phyloP scores from a whole-genome alignment of 1,140 invertebrate species.

The Meloidogyne hapla region DNA sequence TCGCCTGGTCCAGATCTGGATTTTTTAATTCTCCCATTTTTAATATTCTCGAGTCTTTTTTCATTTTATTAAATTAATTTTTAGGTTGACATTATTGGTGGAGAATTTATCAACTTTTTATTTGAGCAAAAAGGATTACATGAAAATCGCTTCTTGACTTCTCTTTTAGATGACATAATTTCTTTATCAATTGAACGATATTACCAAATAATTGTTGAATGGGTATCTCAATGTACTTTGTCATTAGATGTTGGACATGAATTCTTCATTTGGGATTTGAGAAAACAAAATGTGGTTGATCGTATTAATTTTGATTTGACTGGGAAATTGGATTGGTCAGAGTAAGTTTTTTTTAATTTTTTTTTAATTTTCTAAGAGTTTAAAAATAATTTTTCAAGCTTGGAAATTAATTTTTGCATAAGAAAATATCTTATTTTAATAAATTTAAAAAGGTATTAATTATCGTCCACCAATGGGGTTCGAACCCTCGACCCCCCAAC shows the following conservation, averaged over 20 bases:
- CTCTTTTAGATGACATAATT: slow-evolving; percentile 29
- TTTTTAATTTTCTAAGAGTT: no score
- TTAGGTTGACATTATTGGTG: slow-evolving; percentile 34
- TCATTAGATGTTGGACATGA: slow-evolving; percentile 36
- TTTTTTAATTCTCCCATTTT: no score
- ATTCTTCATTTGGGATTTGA: slow-evolving; percentile 42
- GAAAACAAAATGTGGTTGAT: slow-evolving; percentile 21
- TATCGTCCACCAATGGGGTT: no score
- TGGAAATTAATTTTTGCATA: no score
- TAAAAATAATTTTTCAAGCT: no score
- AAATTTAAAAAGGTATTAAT: no score
- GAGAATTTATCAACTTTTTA: slow-evolving; percentile 34
- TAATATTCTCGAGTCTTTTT: neutral
- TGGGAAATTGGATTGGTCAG: slow-evolving; percentile 8
- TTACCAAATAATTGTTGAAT: slow-evolving; percentile 34
- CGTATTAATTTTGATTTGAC: slow-evolving; percentile 17
- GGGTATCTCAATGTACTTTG: slow-evolving; percentile 39
- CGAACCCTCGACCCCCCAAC: neutral
- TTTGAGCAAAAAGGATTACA: neutral
- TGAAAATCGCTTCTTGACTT: neutral
- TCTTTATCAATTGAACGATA: slow-evolving; percentile 33
- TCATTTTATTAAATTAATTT: neutral
- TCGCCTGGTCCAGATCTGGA: no score
- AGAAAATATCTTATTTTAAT: no score
- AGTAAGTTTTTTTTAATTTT: slow-evolving; percentile 25